Percentiles rank a stretch among this genome's conserved stretches.
Conservation (phyloP, 2,888 invertebrate species). For the Polydrusus cervinus region DNA sequence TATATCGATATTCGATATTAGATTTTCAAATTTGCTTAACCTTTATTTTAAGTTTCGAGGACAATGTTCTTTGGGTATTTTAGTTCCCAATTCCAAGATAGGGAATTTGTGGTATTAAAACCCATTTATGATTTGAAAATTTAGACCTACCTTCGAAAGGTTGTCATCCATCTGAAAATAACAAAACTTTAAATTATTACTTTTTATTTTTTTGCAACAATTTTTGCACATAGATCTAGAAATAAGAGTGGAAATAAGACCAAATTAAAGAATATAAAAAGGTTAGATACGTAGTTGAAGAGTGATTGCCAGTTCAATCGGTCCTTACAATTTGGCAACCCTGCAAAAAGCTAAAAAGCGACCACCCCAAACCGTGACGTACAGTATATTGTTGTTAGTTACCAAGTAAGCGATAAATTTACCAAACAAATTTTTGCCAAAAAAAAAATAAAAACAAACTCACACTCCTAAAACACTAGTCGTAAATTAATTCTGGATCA, state of each 20-base stretch:
- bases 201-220: slow-evolving; percentile 34
- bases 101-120: not conserved
- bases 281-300: not conserved
- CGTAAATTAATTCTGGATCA: too few species aligned
- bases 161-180: slow-evolving; percentile 54
- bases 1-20: too few species aligned
- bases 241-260: slow-evolving; percentile 16
- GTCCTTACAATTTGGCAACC: slow-evolving; percentile 15
- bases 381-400: not conserved
- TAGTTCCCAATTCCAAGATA: too few species aligned
- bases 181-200: slow-evolving; percentile 26
- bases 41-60: too few species aligned
- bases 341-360: not conserved
- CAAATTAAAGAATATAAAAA: slow-evolving; percentile 8
- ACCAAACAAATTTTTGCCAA: too few species aligned
- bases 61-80: too few species aligned
- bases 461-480: too few species aligned
- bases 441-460: too few species aligned
- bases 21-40: too few species aligned
- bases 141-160: slow-evolving; percentile 43
- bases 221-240: slow-evolving; percentile 46
- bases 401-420: not conserved
- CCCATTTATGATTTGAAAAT: not conserved
- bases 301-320: slow-evolving; percentile 10
- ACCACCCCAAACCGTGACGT: not conserved